Percentiles rank a stretch among this genome's conserved stretches.
phyloP scores from a whole-genome alignment of 2,888 invertebrate species.

The Sinopyrophorus schimmeli region DNA sequence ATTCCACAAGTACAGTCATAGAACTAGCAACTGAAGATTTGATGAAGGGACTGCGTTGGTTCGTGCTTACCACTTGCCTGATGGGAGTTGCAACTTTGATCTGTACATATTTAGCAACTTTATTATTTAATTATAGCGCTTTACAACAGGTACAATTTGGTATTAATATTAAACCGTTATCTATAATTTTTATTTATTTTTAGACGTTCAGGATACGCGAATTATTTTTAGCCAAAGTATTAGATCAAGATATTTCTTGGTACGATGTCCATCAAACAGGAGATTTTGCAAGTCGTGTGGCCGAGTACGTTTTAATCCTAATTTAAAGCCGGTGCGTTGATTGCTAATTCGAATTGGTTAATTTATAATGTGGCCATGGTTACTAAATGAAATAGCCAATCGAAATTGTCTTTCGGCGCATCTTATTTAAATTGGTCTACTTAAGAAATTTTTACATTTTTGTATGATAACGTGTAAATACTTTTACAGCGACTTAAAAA shows the following conservation, averaged over 20 bases:
- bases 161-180: background rate
- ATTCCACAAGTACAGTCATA: background rate
- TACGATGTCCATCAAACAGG: constrained; percentile 73
- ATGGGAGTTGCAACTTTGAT: constrained; percentile 65
- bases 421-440: too few species aligned
- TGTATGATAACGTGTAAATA: background rate
- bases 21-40: constrained; percentile 6
- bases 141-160: constrained; percentile 63
- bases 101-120: constrained; percentile 67
- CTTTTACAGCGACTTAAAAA: constrained; percentile 66
- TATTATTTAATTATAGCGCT: constrained; percentile 71
- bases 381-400: too few species aligned
- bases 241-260: constrained; percentile 76
- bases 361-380: too few species aligned
- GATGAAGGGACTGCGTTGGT: constrained; percentile 44
- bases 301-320: constrained; percentile 62
- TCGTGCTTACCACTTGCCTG: constrained; percentile 64
- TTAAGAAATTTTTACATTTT: too few species aligned
- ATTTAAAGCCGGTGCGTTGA: too few species aligned
- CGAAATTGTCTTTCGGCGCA: too few species aligned
- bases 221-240: constrained; percentile 65
- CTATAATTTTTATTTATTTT: constrained; percentile 29
- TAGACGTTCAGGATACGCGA: constrained; percentile 67
- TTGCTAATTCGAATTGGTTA: too few species aligned
- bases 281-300: constrained; percentile 74